Evolutionary conservation across 2,113 vertebrate species (phyloP).

Genomic region (Etheostoma spectabile): DNA sequence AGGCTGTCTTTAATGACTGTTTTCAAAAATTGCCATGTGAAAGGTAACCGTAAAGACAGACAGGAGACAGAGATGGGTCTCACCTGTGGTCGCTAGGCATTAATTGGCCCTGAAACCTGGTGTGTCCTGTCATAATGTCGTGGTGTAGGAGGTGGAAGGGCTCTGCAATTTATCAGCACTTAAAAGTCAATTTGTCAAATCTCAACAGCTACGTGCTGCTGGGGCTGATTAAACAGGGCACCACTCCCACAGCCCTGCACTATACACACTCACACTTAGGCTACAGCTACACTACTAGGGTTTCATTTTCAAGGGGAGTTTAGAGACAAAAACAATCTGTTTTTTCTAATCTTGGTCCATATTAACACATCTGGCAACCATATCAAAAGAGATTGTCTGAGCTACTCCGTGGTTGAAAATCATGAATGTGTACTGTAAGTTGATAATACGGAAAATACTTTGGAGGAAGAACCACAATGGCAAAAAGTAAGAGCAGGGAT

Average conservation of each 20-base stretch:
- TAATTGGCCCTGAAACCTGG: conserved; percentile 77
- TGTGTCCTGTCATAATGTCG: conserved; percentile 73
- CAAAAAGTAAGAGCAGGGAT: too few relatives aligned
- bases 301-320: too few relatives aligned
- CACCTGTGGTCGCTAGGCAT: conserved; percentile 77
- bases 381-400: too few relatives aligned
- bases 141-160: conserved; percentile 59
- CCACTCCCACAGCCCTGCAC: conserved; percentile 48
- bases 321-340: too few relatives aligned
- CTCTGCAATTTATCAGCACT: conserved; percentile 82
- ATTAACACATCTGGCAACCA: too few relatives aligned
- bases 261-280: background rate
- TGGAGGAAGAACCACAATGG: too few relatives aligned
- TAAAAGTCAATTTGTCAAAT: conserved; percentile 84
- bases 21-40: conserved; percentile 20
- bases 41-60: conserved; percentile 25
- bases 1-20: conserved; percentile 36
- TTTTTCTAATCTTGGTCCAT: too few relatives aligned
- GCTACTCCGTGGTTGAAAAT: too few relatives aligned
- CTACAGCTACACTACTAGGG: too few relatives aligned
- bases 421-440: too few relatives aligned
- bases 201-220: conserved; percentile 54
- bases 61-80: conserved; percentile 66
- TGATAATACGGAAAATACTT: too few relatives aligned
- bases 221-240: conserved; percentile 58